Conservation (phyloP, 2,888 invertebrate species). For the Cryptocephalus primarius region DNA sequence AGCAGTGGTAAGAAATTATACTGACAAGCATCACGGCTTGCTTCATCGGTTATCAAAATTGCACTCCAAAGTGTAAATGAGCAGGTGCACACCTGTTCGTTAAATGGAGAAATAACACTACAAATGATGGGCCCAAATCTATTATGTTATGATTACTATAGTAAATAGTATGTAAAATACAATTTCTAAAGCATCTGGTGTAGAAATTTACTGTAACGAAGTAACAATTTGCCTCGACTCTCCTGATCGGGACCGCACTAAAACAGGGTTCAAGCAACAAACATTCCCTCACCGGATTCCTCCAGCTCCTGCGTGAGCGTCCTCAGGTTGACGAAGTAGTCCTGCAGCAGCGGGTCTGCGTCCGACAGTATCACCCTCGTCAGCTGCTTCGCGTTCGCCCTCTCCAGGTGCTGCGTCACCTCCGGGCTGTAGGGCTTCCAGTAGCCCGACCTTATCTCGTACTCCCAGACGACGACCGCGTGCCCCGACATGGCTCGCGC, state of each 20-base stretch:
- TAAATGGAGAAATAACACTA: too few relatives aligned
- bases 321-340: slow-evolving; percentile 67
- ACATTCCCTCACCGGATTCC: slow-evolving; percentile 39
- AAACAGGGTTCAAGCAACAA: not conserved
- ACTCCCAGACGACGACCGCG: slow-evolving; percentile 75
- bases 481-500: slow-evolving; percentile 49
- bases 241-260: not conserved
- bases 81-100: too few relatives aligned
- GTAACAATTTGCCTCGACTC: too few relatives aligned
- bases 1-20: too few relatives aligned
- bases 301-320: slow-evolving; percentile 64
- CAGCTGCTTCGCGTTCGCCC: slow-evolving; percentile 72
- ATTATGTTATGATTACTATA: too few relatives aligned
- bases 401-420: slow-evolving; percentile 73
- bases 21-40: too few relatives aligned
- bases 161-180: too few relatives aligned
- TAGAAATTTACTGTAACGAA: too few relatives aligned
- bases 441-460: slow-evolving; percentile 56
- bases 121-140: too few relatives aligned
- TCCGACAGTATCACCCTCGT: slow-evolving; percentile 78
- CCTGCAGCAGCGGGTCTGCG: slow-evolving; percentile 69
- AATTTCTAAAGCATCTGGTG: too few relatives aligned
- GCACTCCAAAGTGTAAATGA: too few relatives aligned
- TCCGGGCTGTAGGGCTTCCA: slow-evolving; percentile 83
- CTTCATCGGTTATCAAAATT: too few relatives aligned